A percentile compares a stretch with the other conserved stretches of the same genome.
Evolutionary conservation across 92 coral and sea anemone genomes (phyloP).

Genomic region (Scolanthus callimorphus): DNA sequence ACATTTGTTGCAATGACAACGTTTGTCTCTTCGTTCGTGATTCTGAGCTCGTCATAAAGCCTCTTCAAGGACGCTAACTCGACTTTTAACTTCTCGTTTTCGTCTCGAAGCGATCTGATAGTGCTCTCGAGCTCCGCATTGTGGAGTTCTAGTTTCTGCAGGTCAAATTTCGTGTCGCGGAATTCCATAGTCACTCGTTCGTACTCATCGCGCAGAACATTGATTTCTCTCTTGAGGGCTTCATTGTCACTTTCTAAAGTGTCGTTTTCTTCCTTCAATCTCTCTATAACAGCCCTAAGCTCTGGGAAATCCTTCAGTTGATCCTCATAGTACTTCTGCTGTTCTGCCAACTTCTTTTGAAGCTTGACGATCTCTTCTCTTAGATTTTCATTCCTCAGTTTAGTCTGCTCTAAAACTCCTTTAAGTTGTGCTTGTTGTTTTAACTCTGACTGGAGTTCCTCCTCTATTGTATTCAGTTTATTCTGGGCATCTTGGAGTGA

Average conservation of each 20-base stretch:
- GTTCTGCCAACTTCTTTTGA: slow-evolving; percentile 86
- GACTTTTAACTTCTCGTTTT: slow-evolving; percentile 81
- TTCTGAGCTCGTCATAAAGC: slow-evolving; percentile 55
- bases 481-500: slow-evolving; percentile 73
- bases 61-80: slow-evolving; percentile 62
- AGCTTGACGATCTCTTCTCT: slow-evolving; percentile 78
- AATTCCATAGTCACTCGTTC: slow-evolving; percentile 70
- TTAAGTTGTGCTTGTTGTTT: slow-evolving; percentile 94
- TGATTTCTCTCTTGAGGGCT: slow-evolving; percentile 77
- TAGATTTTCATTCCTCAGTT: slow-evolving; percentile 79
- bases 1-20: slow-evolving; percentile 48
- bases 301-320: slow-evolving; percentile 83
- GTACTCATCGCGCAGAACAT: slow-evolving; percentile 65
- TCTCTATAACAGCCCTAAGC: slow-evolving; percentile 78
- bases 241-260: slow-evolving; percentile 66
- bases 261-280: slow-evolving; percentile 86
- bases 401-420: slow-evolving; percentile 84
- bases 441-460: slow-evolving; percentile 83
- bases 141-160: slow-evolving; percentile 87
- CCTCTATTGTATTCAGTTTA: slow-evolving; percentile 74
- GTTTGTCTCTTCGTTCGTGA: slow-evolving; percentile 70
- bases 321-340: slow-evolving; percentile 84
- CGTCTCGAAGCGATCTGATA: slow-evolving; percentile 74
- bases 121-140: slow-evolving; percentile 74
- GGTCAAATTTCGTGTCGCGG: slow-evolving; percentile 82